Evolutionary conservation across 2,888 invertebrate genomes (phyloP).

Genomic region (Meteorus cinctellus): DNA sequence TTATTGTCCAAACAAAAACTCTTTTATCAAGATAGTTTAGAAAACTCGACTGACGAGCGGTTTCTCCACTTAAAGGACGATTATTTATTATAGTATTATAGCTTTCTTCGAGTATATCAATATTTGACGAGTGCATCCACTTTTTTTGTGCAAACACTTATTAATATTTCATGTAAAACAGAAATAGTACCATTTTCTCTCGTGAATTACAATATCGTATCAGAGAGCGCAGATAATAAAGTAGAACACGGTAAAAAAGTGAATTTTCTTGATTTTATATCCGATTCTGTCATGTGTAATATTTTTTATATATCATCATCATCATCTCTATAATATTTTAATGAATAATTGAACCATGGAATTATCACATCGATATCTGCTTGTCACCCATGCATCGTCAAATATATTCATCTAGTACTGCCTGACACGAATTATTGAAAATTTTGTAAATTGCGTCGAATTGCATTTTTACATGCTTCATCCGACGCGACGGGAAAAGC

Average conservation of each 20-base stretch:
- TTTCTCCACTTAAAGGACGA: conserved; percentile 31
- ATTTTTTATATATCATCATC: conserved; percentile 51
- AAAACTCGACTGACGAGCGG: too few species aligned
- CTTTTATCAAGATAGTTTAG: too few species aligned
- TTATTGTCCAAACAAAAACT: too few species aligned
- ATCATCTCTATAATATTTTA: conserved; percentile 50
- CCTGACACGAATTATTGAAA: too few species aligned
- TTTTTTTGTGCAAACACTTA: not conserved
- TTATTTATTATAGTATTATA: conserved; percentile 53
- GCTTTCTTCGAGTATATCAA: conserved; percentile 32
- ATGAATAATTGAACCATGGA: conserved; percentile 53
- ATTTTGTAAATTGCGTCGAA: too few species aligned
- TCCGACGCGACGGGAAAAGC: too few species aligned
- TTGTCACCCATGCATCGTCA: conserved; percentile 58
- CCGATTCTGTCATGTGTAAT: conserved; percentile 47
- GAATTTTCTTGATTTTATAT: conserved; percentile 37
- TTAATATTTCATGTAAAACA: conserved; percentile 13
- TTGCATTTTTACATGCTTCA: too few species aligned
- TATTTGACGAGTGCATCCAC: conserved; percentile 12
- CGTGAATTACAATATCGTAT: conserved; percentile 5
- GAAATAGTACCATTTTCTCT: not conserved
- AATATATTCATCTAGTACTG: too few species aligned
- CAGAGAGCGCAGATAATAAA: not conserved
- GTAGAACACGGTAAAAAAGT: conserved; percentile 20
- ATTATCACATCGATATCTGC: conserved; percentile 61